phyloP scores from a whole-genome alignment of 2,797 vertebrate genomes.

The Neostethus bicornis region DNA sequence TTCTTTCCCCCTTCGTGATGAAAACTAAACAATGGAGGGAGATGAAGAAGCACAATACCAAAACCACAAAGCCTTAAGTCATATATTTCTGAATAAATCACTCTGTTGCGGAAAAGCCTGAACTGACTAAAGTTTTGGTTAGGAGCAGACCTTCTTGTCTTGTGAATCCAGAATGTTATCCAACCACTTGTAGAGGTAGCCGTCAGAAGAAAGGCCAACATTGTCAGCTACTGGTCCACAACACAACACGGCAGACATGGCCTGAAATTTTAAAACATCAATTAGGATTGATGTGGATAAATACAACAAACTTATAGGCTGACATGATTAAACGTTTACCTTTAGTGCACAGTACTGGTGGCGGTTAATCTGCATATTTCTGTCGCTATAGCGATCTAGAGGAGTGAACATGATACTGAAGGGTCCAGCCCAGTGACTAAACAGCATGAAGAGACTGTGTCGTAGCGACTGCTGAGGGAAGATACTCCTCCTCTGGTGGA shows the following conservation, averaged over 20 bases:
- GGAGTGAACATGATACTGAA: constrained; percentile 99
- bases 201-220: constrained; percentile 96
- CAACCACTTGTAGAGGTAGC: constrained; percentile 99
- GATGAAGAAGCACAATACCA: not conserved
- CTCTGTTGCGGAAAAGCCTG: not conserved
- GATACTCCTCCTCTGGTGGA: constrained; percentile 96
- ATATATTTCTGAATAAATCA: not conserved
- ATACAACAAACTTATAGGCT: not conserved
- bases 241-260: constrained; percentile 98
- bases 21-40: too few species aligned
- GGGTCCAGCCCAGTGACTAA: constrained; percentile 99
- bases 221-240: constrained; percentile 99
- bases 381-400: constrained; percentile 96
- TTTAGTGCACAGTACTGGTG: constrained; percentile 98
- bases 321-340: constrained; percentile 73
- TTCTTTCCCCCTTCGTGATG: too few species aligned
- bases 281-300: not conserved
- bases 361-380: constrained; percentile 98
- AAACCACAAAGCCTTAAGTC: not conserved
- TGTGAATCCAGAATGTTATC: constrained; percentile 99
- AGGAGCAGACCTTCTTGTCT: constrained; percentile 90
- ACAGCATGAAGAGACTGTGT: constrained; percentile 98
- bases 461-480: constrained; percentile 98
- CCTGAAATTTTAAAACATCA: constrained; percentile 67
- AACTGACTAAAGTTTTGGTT: not conserved